A percentile compares a stretch with the other conserved stretches of the same genome.
Evolutionary conservation across 2,797 vertebrate genomes (phyloP).

Genomic region (Microctenopoma lineatum): DNA sequence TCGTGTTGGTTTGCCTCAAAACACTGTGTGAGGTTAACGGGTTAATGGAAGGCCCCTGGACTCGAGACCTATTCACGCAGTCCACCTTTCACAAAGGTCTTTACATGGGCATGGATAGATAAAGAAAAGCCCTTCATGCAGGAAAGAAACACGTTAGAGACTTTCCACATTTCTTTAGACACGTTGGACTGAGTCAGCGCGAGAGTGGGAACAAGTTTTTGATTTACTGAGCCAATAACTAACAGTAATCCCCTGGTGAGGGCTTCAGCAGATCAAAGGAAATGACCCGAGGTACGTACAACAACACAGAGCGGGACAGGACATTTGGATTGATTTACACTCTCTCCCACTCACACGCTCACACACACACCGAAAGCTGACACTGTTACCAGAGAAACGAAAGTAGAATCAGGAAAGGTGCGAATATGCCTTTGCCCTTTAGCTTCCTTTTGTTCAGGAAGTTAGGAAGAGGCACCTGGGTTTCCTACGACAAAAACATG

Average conservation of each 20-base stretch:
- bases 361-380: constrained; percentile 9
- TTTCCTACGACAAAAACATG: constrained; percentile 40
- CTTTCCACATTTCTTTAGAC: constrained; percentile 18
- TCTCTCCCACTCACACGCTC: background rate
- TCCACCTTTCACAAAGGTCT: constrained; percentile 44
- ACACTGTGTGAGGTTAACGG: constrained; percentile 31
- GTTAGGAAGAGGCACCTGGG: constrained; percentile 52
- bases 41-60: constrained; percentile 53
- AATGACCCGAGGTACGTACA: constrained; percentile 40
- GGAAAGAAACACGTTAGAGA: background rate
- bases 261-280: constrained; percentile 59
- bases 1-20: constrained; percentile 16
- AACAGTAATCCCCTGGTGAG: constrained; percentile 28
- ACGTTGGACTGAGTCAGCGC: constrained; percentile 66
- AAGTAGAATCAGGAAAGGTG: constrained; percentile 65
- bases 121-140: background rate
- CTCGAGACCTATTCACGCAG: constrained; percentile 20
- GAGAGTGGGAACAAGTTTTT: constrained; percentile 75
- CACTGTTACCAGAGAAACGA: constrained; percentile 31
- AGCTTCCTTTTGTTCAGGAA: constrained; percentile 63
- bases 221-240: constrained; percentile 57
- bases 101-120: background rate
- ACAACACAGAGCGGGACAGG: constrained; percentile 38
- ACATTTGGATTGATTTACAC: constrained; percentile 21
- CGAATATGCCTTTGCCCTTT: constrained; percentile 52